Base-by-base conservation (phyloP, 2,797 vertebrate species). In the Phataginus tricuspis region DNA sequence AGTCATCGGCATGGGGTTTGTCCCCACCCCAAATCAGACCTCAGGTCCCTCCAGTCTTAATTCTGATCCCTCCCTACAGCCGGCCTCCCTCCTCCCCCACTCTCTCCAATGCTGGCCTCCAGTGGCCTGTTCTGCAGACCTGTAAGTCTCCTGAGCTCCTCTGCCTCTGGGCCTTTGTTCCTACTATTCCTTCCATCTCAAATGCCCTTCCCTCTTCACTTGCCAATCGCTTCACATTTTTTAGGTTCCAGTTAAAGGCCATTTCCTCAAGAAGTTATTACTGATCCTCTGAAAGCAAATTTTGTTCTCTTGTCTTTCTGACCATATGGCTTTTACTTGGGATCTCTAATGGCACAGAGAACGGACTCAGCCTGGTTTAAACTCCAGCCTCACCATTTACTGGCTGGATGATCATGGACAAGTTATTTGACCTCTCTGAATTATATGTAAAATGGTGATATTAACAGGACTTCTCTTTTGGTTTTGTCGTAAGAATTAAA, bases 401-500 rank as follows among this genome's bases (percentile, higher is more conserved):
- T 64, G 19, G 42, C 23, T 88, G 29, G 27, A 83, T 83, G 45
- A 79, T 45, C 57, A 14, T 15, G 2, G 49, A 72, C 25, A 75
- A 71, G 12, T 75, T 83, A 84, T 68, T 83, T 88, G 51, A 63
- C 18, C 4, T 45, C 12, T 72, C 15, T 39, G 27, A 57, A 39
- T 87, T 85, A 74, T 77, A 37, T 85, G 61, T 42, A 89, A 82
- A 82, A 34, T 31, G 29, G 18, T 63, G 49, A n/a, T n/a, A 45
- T 19, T 51, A 94, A 77, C 2, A 49, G 25, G 23, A 45, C 11
- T 9, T 59, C 42, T 89, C 13, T 74, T 5, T 51, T 15, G 42
- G 11, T 83, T 92, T 90, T 84, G 8, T 68, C 42, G 7, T 86
- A 39, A 93, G 19, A 96, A 92, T 34, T 87, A 74, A 75, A 72